Evolutionary conservation across 2,888 invertebrate species (phyloP), one percentile per base, ranked within the genome.

Genomic region (Cephus spinipes): DNA sequence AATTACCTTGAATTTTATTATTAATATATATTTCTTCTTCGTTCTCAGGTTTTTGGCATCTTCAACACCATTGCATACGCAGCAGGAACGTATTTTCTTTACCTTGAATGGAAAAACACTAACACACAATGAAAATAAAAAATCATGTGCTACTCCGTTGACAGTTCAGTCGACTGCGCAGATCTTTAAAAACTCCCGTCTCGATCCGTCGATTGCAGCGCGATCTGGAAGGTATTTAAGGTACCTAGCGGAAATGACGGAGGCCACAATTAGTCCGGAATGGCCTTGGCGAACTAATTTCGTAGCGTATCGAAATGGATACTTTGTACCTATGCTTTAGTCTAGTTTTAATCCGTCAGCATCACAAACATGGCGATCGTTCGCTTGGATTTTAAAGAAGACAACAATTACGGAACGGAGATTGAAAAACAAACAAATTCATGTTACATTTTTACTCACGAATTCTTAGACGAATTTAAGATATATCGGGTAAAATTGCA

Each of bases 11-110:
- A 23, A 31, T 40, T 76, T 69, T 33, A 69, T 69, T 55, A 73
- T 36, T 3, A 34, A 36, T n/a, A 40, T n/a, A 11, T 35, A 30
- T 68, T 68, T 75, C 12, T 33, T 75, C 23, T 76, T 55, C 3
- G 76, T 73, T 79, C 31, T 73, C 92, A 96, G 96, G 94, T 95
- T 76, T 97, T 97, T 89, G 97, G 96, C 79, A 90, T 97, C 69
- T 94, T 97, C 92, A 97, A 97, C 92, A 95, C 96, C 73, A 86
- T 95, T 77, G 96, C 95, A 34, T 98, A 97, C 88, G 96, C 93
- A 68, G 95, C 94, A 80, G 96, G 96, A 83, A 92, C 96, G 35
- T 96, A 95, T 92, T 94, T 97, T 87, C 92, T 97, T 83, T 96
- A 94, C 92, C 90, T 95, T 87, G 96, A 97, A 87, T 95, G 95